Conservation (phyloP, 2,797 vertebrate genomes). For the Myoxocephalus aenaeus region DNA sequence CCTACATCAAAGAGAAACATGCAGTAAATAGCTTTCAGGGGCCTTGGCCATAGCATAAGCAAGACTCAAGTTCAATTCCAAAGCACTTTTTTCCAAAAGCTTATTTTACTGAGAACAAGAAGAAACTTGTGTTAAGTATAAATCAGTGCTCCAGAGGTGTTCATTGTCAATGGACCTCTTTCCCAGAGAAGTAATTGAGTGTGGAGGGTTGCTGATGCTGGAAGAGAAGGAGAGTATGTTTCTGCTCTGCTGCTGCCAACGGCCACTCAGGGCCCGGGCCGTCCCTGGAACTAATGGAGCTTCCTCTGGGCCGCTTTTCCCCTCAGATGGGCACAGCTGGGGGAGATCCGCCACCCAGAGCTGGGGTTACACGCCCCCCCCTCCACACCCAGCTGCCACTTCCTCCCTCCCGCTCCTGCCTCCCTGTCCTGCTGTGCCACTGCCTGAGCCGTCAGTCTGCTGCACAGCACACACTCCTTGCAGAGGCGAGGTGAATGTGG, state of each 20-base stretch:
- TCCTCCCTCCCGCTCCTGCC: constrained; percentile 29
- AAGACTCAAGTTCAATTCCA: constrained; percentile 36
- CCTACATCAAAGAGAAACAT: constrained; percentile 33
- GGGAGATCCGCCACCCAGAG: constrained; percentile 83
- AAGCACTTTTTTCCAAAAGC: constrained; percentile 32
- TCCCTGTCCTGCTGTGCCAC: constrained; percentile 40
- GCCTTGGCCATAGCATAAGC: constrained; percentile 5
- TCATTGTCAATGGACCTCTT: constrained; percentile 66
- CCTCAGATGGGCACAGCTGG: constrained; percentile 88
- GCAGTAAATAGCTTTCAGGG: constrained; percentile 40
- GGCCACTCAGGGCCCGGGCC: constrained; percentile 62
- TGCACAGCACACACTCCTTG: constrained; percentile 16
- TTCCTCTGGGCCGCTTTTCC: constrained; percentile 86
- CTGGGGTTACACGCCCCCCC: constrained; percentile 38
- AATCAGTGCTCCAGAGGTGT: constrained; percentile 57
- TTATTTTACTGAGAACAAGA: constrained; percentile 55
- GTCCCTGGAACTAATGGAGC: constrained; percentile 84
- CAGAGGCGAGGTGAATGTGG: constrained; percentile 48
- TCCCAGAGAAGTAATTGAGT: constrained; percentile 69
- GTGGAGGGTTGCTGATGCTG: constrained; percentile 56
- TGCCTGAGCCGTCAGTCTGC: constrained; percentile 35
- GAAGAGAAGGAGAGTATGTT: constrained; percentile 55
- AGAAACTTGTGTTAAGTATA: constrained; percentile 56
- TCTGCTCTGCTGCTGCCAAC: constrained; percentile 68
- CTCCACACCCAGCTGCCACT: constrained; percentile 45